These are phyloP conservation scores for Caenorhabditis sp. DNA, from an alignment of 2,888 invertebrate genomes.

Conservation along the genomic window DNA sequence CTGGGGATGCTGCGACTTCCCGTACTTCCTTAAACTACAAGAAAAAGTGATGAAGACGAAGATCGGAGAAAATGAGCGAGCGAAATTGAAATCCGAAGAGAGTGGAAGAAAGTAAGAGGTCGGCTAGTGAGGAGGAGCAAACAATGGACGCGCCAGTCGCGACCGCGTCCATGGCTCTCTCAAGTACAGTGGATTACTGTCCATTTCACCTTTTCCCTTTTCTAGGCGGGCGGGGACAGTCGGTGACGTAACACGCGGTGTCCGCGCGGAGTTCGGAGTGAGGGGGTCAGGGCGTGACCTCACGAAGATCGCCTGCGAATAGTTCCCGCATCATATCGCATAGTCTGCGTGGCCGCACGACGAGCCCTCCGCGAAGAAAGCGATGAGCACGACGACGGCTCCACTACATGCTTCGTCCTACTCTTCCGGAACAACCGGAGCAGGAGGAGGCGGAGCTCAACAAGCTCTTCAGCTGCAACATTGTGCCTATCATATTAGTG, in stretches of 20 bases:
- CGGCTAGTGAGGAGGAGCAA: slow-evolving; percentile 26
- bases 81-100: slow-evolving; percentile 23
- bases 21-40: slow-evolving; percentile 53
- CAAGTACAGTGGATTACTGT: slow-evolving; percentile 66
- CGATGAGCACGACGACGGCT: slow-evolving; percentile 54
- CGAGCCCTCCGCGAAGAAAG: slow-evolving; percentile 41
- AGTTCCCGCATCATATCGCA: slow-evolving; percentile 52
- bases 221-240: slow-evolving; percentile 55
- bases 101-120: slow-evolving; percentile 30
- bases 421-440: slow-evolving; percentile 49
- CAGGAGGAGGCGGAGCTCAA: slow-evolving; percentile 53
- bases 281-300: slow-evolving; percentile 70
- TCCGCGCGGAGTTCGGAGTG: slow-evolving; percentile 63
- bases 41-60: slow-evolving; percentile 27
- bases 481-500: slow-evolving; percentile 51
- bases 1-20: slow-evolving; percentile 34
- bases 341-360: slow-evolving; percentile 59
- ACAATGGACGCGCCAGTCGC: slow-evolving; percentile 64
- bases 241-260: slow-evolving; percentile 68
- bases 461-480: slow-evolving; percentile 54
- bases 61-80: background rate
- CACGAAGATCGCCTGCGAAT: slow-evolving; percentile 59
- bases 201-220: slow-evolving; percentile 40
- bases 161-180: slow-evolving; percentile 48
- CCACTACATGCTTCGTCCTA: slow-evolving; percentile 38